A percentile compares a stretch with the other conserved stretches of the same genome.
phyloP scores from a whole-genome alignment of 2,797 vertebrate species.

The Peromyscus eremicus region DNA sequence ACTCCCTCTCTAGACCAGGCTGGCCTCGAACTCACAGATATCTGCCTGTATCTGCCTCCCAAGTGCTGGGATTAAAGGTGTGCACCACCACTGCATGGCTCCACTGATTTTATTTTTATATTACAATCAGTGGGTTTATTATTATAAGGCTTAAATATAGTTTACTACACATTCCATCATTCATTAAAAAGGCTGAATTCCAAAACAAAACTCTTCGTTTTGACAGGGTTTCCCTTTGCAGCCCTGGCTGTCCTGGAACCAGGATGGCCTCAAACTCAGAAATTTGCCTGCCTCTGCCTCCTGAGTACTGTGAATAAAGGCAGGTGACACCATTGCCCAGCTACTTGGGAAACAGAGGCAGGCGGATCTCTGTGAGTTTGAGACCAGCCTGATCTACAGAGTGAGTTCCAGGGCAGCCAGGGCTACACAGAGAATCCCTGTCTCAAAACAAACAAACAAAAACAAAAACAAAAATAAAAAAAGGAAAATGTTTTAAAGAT shows the following conservation, averaged over 20 bases:
- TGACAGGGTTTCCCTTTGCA: not conserved
- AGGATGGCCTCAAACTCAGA: not conserved
- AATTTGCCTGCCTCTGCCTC: not conserved
- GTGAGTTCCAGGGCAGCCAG: not conserved
- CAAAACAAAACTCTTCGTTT: not conserved
- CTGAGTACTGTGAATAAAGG: not conserved
- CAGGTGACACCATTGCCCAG: not conserved
- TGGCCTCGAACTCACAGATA: no score
- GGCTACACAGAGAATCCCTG: not conserved
- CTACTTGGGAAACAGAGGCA: not conserved
- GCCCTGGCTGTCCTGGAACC: not conserved
- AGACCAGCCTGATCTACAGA: not conserved
- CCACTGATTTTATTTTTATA: not conserved
- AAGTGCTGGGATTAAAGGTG: no score
- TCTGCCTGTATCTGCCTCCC: no score
- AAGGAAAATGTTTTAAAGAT: not conserved
- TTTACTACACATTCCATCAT: not conserved
- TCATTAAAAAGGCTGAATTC: not conserved
- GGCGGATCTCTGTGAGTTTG: not conserved
- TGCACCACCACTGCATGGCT: no score
- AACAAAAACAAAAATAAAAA: not conserved
- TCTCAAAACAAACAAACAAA: not conserved
- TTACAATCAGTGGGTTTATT: not conserved
- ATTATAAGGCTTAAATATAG: slow-evolving; percentile 23
- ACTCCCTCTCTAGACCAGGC: no score